Evolutionary conservation across 2,113 vertebrate species (phyloP), one percentile per base, ranked within the genome.

Genomic region (Pseudorhombus dupliciocellatus): DNA sequence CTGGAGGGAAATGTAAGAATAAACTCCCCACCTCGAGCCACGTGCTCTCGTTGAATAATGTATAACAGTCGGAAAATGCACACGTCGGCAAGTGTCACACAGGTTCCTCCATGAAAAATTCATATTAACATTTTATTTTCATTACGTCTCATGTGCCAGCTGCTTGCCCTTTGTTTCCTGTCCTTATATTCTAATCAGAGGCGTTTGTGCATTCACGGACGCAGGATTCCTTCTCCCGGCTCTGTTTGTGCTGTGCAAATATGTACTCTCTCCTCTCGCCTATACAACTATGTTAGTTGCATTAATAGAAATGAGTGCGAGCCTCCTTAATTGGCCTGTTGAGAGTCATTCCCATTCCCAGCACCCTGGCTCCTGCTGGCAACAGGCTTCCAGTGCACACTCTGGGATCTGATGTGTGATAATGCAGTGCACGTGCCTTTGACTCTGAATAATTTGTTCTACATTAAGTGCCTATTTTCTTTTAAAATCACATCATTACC

Each of bases 41-140:
- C 64, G 8, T 22, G 22, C 53, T 56, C 51, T 34, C 52, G 28
- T 56, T 93, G 85, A 91, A 88, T 91, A 89, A 92, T 92, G 88
- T 48, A 93, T 87, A 2, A 67, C 71, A 0, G 76, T 18, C 31
- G 5, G 64, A 83, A 88, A 88, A 83, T 84, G 85, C 88, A 79
- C 84, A 89, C 79, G 66, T 74, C 63, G 79, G 88, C 87, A 84
- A 88, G 85, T 90, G 89, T 91, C 85, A 73, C 80, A 75, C 87
- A 85, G 88, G 83, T 85, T 80, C 77, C 79, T 64, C 62, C 80
- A 90, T 91, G 87, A 91, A 92, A 91, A 79, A 91, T 93, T 90
- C 70, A 92, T 90, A 71, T 87, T 71, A 84, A 85, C 80, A 78
- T 81, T 84, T 87, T 87, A 87, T 88, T 89, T 90, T 89, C 80